Evolutionary conservation across 2,797 vertebrate genomes (phyloP), one percentile per base, ranked within the genome.

Genomic region (Siniperca undulata): DNA sequence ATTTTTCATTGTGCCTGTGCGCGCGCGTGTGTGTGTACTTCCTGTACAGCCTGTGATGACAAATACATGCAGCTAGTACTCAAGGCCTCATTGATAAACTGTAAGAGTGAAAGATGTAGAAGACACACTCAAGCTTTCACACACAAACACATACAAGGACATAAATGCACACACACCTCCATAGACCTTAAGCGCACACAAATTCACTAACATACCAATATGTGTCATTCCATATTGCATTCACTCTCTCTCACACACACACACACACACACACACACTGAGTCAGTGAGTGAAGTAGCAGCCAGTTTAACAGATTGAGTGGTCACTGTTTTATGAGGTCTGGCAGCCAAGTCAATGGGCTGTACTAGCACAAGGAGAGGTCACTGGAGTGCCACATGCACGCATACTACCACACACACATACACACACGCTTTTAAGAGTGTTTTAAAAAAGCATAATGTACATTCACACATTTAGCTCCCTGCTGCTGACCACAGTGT

Each of bases 271-370:
- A 58, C 72, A 64, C 82, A 81, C 81, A 72, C 65, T 4, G 58
- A 88, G 52, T 79, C 81, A 83, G 58, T 48, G 65, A 77, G 75
- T 16, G 80, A 68, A 86, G 84, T 36, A 80, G 75, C 80, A 80
- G 81, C 75, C 77, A 85, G 71, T 73, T 65, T 74, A 93, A 88
- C 89, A 86, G 86, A 92, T 73, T 86, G 88, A 92, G 80, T 48
- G 64, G 84, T 86, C 83, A 82, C 65, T 76, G 46, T 76, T 89
- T 88, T 74, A 91, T 80, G 77, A 83, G 69, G 75, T 85, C 80
- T 85, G 88, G 85, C 89, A 90, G 90, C 53, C 44, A 53, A 90
- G 91, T 91, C 91, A 75, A 82, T 86, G 80, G 69, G 80, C 69
- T 84, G 83, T 44, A 40, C n/a, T 9, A 74, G 82, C 70, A 80